These are phyloP conservation scores for Panopea generosa DNA, from an alignment of 2,888 invertebrate genomes.

Conservation along the genomic window DNA sequence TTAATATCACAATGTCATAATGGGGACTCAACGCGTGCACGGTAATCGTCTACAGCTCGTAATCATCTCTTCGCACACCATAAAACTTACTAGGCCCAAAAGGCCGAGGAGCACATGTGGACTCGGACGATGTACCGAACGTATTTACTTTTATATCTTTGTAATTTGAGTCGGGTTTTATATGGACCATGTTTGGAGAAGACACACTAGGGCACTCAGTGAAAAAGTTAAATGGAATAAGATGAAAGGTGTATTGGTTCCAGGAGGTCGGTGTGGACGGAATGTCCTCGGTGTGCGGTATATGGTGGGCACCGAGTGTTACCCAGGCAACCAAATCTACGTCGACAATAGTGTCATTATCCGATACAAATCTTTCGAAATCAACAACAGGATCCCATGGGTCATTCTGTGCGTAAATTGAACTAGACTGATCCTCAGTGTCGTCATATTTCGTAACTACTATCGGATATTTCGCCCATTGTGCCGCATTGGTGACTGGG, in stretches of 20 bases:
- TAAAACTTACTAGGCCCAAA: constrained; percentile 59
- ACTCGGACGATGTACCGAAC: constrained; percentile 63
- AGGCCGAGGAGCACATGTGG: constrained; percentile 59
- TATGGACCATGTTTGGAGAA: constrained; percentile 71
- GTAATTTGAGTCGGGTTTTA: constrained; percentile 47
- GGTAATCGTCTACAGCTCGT: no score
- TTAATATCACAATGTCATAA: no score
- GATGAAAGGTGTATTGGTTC: constrained; percentile 69
- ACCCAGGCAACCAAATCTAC: constrained; percentile 82
- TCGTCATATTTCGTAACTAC: constrained; percentile 79
- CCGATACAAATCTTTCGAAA: constrained; percentile 75
- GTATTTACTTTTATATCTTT: constrained; percentile 60
- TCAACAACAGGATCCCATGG: constrained; percentile 78
- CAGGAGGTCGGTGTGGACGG: constrained; percentile 76
- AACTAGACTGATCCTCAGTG: constrained; percentile 74
- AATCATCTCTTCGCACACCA: constrained; percentile 40
- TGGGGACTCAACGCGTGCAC: no score
- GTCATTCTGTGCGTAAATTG: constrained; percentile 78
- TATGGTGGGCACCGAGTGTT: constrained; percentile 76
- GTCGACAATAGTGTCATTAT: constrained; percentile 78
- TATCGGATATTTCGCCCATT: constrained; percentile 78
- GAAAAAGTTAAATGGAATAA: constrained; percentile 81
- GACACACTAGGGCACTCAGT: constrained; percentile 77
- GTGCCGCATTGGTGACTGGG: constrained; percentile 66
- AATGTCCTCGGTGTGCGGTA: constrained; percentile 81